Conservation (phyloP, 2,113 vertebrate genomes). For the Silurus glanis region DNA sequence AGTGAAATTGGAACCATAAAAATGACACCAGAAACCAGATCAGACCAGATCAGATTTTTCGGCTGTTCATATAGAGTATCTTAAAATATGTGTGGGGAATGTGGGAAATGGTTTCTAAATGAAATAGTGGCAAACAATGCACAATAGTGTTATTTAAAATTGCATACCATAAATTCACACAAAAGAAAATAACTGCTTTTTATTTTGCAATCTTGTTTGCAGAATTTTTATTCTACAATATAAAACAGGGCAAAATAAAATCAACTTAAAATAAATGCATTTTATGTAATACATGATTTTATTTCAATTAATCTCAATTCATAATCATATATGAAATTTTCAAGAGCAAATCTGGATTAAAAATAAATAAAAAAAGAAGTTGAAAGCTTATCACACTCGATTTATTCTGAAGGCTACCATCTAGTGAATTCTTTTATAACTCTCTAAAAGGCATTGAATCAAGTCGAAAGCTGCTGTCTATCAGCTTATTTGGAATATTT, state of each 20-base stretch:
- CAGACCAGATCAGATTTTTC: not conserved
- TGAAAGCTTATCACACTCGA: not conserved
- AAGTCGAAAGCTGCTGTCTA: not conserved
- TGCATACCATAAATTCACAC: not conserved
- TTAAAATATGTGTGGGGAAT: not conserved
- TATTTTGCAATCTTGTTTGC: too few species aligned
- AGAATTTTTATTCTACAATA: too few species aligned
- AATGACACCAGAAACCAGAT: not conserved
- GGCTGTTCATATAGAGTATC: too few species aligned
- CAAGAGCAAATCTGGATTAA: too few species aligned
- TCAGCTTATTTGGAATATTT: not conserved
- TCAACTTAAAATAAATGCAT: too few species aligned
- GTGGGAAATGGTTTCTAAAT: not conserved
- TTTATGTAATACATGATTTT: too few species aligned
- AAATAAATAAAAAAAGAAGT: not conserved
- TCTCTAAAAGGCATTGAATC: too few species aligned
- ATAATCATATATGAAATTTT: too few species aligned
- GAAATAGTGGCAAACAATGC: not conserved
- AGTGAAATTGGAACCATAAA: not conserved
- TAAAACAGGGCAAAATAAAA: not conserved
- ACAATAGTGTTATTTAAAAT: not conserved
- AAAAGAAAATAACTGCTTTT: not conserved
- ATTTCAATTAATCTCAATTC: too few species aligned
- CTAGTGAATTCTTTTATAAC: not conserved
- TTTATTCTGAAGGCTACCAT: not conserved